Base-by-base conservation (phyloP, 2,888 invertebrate species). In the Chirona hameri region DNA sequence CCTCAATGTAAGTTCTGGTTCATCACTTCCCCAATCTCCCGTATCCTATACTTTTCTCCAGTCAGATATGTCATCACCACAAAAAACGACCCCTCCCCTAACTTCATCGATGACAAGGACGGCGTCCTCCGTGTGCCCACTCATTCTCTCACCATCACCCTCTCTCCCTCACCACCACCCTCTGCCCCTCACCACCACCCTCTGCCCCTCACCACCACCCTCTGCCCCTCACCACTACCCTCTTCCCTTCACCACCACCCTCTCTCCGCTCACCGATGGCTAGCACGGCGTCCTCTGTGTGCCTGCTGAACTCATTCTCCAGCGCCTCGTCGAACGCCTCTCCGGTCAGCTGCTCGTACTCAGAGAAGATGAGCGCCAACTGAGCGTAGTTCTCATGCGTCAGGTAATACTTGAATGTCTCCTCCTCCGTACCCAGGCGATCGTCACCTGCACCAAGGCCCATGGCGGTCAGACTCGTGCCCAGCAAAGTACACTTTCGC, bases 371-470 rank as follows among this genome's bases (percentile, higher is more conserved):
- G 10, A 69, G 69, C 29, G 69, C 69, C 29, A 69, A 29, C 29
- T 69, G 69, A 0, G 69, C 69, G 69, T 69, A 69, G 69, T 69
- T 69, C 29, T 69, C 69, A 29, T 69, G 69, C 14, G 69, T 69
- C 69, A 69, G 69, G 29, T 69, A 69, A 14, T 29, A 69, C 29
- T 29, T 29, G 69, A 69, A 69, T 14, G 69, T 69, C 15, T 10
- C 29, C 29, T 69, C 69, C 27, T 29, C 29, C 1, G 69, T 69
- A 29, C 69, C 69, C 27, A 69, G 69, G 0, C 69, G n/a, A 15
- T 7, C n/a, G 27, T n/a, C 69, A 24, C 69, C 69, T 69, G 27
- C 24, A 24, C 21, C 4, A 12, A 57, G 48, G 48, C 48, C 7
- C 9, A 48, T 7, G 12, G 12, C 48, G 48, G 48, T 48, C 48